phyloP scores from a whole-genome alignment of 2,888 invertebrate species.

The Lasioglossum vierecki region DNA sequence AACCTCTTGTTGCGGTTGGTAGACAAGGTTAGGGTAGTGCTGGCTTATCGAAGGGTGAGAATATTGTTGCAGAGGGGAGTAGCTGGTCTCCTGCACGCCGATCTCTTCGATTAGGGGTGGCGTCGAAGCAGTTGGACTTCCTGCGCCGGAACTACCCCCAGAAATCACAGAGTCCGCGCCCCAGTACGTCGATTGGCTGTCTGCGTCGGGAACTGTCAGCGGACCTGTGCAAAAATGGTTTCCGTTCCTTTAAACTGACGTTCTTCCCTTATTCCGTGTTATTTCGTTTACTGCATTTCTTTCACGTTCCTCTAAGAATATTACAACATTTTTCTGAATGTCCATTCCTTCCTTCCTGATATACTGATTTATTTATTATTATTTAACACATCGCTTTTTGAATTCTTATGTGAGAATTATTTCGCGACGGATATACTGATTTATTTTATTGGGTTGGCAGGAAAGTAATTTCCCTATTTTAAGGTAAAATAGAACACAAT shows the following conservation, averaged over 20 bases:
- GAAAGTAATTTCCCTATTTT: too few species aligned
- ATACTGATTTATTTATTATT: too few species aligned
- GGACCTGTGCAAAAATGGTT: conserved; percentile 67
- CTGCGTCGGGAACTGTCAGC: conserved; percentile 74
- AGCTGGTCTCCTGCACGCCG: conserved; percentile 78
- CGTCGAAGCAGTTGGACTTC: conserved; percentile 81
- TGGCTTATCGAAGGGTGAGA: conserved; percentile 62
- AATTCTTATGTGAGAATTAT: too few species aligned
- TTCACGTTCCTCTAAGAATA: too few species aligned
- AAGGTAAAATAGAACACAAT: too few species aligned
- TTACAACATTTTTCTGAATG: too few species aligned
- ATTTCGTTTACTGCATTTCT: too few species aligned
- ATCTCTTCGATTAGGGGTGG: conserved; percentile 82
- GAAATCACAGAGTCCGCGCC: conserved; percentile 82
- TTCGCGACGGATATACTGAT: too few species aligned
- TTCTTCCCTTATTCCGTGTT: too few species aligned
- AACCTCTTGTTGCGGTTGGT: conserved; percentile 60
- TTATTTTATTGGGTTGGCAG: too few species aligned
- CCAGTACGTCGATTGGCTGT: conserved; percentile 81
- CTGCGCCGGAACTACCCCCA: conserved; percentile 81
- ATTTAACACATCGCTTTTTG: too few species aligned
- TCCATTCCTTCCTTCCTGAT: too few species aligned
- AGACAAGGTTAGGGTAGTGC: conserved; percentile 72
- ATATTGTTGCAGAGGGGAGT: conserved; percentile 74
- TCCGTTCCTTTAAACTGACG: not conserved